These are phyloP conservation scores for Antitype chi DNA, from an alignment of 2,888 invertebrate genomes.

Conservation along the genomic window DNA sequence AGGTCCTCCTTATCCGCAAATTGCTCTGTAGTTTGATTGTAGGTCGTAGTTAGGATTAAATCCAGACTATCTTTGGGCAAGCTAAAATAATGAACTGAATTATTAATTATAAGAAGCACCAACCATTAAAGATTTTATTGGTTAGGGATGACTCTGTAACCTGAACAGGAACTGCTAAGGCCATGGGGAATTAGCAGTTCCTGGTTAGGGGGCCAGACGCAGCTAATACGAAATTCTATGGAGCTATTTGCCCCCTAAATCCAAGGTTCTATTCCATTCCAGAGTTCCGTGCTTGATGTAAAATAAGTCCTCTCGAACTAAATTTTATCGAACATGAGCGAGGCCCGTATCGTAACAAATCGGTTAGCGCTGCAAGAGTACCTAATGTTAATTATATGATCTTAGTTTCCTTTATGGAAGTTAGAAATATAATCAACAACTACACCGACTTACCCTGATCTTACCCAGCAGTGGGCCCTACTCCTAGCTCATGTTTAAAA, in stretches of 20 bases:
- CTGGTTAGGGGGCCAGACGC: neutral
- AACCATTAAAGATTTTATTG: neutral
- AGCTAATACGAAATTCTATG: neutral
- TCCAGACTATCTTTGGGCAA: conserved; percentile 93
- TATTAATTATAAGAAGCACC: neutral
- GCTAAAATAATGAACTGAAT: conserved; percentile 69
- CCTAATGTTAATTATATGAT: neutral
- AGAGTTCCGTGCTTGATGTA: neutral
- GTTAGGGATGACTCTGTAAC: neutral
- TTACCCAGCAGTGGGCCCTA: neutral
- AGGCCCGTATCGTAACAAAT: too few species aligned
- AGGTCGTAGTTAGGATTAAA: conserved; percentile 92
- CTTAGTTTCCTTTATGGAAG: neutral
- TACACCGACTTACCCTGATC: neutral
- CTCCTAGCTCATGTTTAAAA: neutral
- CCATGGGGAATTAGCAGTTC: too few species aligned
- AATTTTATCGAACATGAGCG: neutral
- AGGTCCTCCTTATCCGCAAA: conserved; percentile 92
- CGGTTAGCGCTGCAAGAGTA: neutral
- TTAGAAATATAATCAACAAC: neutral
- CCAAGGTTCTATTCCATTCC: too few species aligned
- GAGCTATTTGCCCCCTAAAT: neutral
- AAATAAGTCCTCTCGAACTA: neutral
- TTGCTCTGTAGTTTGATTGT: conserved; percentile 92
- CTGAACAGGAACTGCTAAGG: too few species aligned